These are phyloP conservation scores for Phortica magna DNA, from an alignment of 2,888 invertebrate species.

Conservation along the genomic window DNA sequence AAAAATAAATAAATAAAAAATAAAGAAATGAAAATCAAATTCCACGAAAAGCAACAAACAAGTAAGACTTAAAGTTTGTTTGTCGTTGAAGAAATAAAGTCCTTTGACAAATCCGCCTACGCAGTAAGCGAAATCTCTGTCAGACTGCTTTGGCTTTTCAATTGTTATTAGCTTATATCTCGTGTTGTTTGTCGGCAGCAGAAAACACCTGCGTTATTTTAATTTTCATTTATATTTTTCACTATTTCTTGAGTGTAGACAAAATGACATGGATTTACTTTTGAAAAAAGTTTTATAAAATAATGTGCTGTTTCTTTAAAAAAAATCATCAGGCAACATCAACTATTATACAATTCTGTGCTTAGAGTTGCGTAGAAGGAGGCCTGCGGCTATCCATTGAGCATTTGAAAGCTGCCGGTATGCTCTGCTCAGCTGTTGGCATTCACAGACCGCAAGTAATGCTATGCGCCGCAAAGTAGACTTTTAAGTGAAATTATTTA, in stretches of 20 bases:
- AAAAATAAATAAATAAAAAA: not conserved
- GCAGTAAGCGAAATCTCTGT: not conserved
- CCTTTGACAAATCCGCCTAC: not conserved
- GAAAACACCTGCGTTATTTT: not conserved
- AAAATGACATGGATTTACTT: no score
- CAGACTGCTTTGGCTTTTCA: slow-evolving; percentile 4
- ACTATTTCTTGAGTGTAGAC: not conserved
- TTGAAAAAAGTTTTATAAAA: no score
- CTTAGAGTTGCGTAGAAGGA: not conserved
- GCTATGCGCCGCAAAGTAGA: not conserved
- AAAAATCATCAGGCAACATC: not conserved
- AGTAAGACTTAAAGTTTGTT: not conserved
- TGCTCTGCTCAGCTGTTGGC: no score
- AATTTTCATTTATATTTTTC: not conserved
- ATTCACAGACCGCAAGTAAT: not conserved
- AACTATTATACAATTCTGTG: no score
- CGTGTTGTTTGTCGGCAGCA: not conserved
- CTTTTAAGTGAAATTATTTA: slow-evolving; percentile 27
- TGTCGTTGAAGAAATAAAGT: not conserved
- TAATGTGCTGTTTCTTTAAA: not conserved
- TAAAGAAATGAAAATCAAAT: not conserved
- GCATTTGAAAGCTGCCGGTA: no score
- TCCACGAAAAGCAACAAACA: not conserved
- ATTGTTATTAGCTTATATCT: not conserved
- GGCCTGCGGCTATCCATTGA: not conserved